These are phyloP conservation scores for Lontra canadensis DNA, from an alignment of 2,113 vertebrate genomes.

Conservation along the genomic window DNA sequence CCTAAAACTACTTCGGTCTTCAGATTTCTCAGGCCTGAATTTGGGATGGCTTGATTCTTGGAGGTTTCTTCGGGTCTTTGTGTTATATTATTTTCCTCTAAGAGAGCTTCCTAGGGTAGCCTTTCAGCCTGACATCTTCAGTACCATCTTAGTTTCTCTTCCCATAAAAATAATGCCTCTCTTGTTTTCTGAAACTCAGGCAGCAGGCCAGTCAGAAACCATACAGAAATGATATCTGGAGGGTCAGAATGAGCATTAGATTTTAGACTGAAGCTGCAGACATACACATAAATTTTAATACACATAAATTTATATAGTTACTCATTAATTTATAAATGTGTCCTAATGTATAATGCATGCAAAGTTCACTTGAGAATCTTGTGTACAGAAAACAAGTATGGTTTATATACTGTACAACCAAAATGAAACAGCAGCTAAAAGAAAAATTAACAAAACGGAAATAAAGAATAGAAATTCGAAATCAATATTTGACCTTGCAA, in stretches of 20 bases:
- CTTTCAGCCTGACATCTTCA: constrained; percentile 86
- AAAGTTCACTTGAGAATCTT: constrained; percentile 80
- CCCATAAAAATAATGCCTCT: constrained; percentile 86
- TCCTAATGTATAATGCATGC: constrained; percentile 87
- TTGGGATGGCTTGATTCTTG: constrained; percentile 66
- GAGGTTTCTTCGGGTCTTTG: constrained; percentile 51
- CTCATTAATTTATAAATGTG: constrained; percentile 82
- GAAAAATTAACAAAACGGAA: constrained; percentile 34
- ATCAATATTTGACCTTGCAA: constrained; percentile 70
- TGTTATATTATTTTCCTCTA: constrained; percentile 53
- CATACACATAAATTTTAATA: constrained; percentile 76
- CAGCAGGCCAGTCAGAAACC: constrained; percentile 87
- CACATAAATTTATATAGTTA: constrained; percentile 84
- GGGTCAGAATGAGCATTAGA: constrained; percentile 81
- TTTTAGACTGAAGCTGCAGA: constrained; percentile 84
- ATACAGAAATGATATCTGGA: constrained; percentile 79
- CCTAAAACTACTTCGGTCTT: constrained; percentile 53
- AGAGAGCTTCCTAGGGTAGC: constrained; percentile 85
- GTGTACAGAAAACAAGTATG: constrained; percentile 75
- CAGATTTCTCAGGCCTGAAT: constrained; percentile 56
- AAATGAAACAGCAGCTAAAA: constrained; percentile 74
- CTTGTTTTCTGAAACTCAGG: constrained; percentile 86
- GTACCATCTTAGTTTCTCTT: constrained; percentile 76
- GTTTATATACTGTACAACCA: constrained; percentile 76
- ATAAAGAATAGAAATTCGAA: constrained; percentile 50